A percentile compares a stretch with the other conserved stretches of the same genome.
Conservation (phyloP, 2,113 vertebrate genomes). For the Alethe castanea region DNA sequence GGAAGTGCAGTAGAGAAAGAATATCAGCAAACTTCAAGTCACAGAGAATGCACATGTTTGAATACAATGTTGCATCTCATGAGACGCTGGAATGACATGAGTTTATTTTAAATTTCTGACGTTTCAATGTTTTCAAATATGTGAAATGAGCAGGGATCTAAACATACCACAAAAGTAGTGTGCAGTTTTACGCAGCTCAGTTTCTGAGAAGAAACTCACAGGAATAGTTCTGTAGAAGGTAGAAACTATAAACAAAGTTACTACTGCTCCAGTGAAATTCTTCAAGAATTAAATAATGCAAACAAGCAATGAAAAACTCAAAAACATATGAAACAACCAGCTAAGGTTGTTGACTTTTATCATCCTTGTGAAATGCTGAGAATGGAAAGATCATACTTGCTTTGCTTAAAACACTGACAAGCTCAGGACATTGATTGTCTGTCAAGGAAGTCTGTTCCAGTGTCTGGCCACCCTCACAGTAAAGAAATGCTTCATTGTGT, state of each 20-base stretch:
- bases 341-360: background rate
- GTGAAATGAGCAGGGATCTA: background rate
- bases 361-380: background rate
- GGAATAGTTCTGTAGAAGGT: background rate
- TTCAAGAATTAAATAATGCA: background rate
- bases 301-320: background rate
- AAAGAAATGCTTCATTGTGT: background rate
- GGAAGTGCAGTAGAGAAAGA: background rate
- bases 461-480: background rate
- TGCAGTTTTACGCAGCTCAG: background rate
- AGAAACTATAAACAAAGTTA: background rate
- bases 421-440: fast-evolving
- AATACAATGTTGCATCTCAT: background rate
- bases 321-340: background rate
- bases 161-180: background rate
- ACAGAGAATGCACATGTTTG: background rate
- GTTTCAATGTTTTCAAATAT: background rate
- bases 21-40: background rate
- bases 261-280: background rate
- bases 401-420: background rate
- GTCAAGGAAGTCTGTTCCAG: background rate
- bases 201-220: background rate
- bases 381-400: background rate
- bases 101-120: background rate
- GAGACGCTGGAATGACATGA: background rate